A percentile compares a stretch with the other conserved stretches of the same genome.
Conservation (phyloP, 2,797 vertebrate species). For the Acanthis flammea region DNA sequence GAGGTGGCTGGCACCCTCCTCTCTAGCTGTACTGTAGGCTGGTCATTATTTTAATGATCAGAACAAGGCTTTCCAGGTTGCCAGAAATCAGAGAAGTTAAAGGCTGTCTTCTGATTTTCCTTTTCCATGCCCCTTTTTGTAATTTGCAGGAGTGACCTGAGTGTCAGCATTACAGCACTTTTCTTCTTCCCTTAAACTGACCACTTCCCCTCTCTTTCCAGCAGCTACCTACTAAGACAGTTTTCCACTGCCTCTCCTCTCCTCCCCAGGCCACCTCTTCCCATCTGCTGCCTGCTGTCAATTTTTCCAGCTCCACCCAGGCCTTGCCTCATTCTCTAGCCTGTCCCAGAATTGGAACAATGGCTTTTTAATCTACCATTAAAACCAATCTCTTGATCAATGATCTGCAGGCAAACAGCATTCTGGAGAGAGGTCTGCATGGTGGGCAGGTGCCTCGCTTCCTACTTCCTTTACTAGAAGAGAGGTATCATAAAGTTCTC, state of each 20-base stretch:
- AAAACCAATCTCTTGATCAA: background rate
- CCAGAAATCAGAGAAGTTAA: background rate
- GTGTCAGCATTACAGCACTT: background rate
- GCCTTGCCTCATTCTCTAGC: background rate
- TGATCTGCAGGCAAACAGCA: background rate
- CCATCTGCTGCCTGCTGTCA: background rate
- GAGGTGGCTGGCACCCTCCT: background rate
- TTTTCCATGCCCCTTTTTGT: background rate
- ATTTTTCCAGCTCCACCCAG: background rate
- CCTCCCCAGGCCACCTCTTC: background rate
- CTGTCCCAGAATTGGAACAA: background rate
- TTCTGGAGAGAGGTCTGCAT: background rate
- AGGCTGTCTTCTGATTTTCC: background rate
- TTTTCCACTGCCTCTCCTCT: background rate
- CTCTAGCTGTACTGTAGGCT: background rate
- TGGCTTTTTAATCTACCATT: background rate
- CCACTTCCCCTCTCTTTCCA: background rate
- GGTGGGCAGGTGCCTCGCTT: background rate
- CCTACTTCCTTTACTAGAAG: background rate
- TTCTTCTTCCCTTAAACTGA: background rate
- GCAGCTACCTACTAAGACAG: background rate
- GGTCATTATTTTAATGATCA: background rate
- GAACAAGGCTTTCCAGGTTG: background rate
- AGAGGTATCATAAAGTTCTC: background rate
- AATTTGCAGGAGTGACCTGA: background rate